A percentile compares a stretch with the other conserved stretches of the same genome.
These are phyloP conservation scores for Philaethria dido DNA, from an alignment of 2,888 invertebrate genomes.

Conservation along the genomic window DNA sequence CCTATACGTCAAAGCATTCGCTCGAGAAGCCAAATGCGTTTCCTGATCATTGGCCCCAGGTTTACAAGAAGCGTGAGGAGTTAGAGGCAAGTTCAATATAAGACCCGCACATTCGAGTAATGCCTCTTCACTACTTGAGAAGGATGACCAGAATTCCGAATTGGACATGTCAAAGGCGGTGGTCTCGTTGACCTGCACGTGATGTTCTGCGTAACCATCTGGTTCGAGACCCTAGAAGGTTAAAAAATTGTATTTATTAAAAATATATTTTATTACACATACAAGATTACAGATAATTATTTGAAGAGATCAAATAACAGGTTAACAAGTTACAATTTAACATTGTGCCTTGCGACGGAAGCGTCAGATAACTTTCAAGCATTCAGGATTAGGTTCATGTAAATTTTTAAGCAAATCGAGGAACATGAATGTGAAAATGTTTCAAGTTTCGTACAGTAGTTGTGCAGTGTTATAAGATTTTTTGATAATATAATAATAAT, in stretches of 20 bases:
- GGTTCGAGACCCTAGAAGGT: conserved; percentile 80
- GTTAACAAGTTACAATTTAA: no score
- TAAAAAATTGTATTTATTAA: background rate
- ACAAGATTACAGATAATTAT: no score
- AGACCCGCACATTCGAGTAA: conserved; percentile 89
- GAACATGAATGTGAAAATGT: no score
- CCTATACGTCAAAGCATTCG: conserved; percentile 88
- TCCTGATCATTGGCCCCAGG: conserved; percentile 65
- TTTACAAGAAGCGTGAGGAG: conserved; percentile 84
- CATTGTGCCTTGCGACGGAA: no score
- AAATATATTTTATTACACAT: no score
- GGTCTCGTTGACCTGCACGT: conserved; percentile 86
- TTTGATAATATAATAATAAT: no score
- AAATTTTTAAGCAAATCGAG: no score
- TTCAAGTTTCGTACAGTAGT: no score
- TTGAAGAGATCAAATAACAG: no score
- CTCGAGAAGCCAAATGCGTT: conserved; percentile 76
- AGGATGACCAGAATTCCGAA: conserved; percentile 92
- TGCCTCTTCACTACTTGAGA: conserved; percentile 91
- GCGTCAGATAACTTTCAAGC: no score
- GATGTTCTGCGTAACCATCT: conserved; percentile 86
- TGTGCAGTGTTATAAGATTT: no score
- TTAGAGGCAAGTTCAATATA: conserved; percentile 88
- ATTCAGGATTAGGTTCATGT: no score
- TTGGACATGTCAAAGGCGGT: conserved; percentile 88